Evolutionary conservation across 2,888 invertebrate species (phyloP).

Genomic region (Alsophila aescularia): DNA sequence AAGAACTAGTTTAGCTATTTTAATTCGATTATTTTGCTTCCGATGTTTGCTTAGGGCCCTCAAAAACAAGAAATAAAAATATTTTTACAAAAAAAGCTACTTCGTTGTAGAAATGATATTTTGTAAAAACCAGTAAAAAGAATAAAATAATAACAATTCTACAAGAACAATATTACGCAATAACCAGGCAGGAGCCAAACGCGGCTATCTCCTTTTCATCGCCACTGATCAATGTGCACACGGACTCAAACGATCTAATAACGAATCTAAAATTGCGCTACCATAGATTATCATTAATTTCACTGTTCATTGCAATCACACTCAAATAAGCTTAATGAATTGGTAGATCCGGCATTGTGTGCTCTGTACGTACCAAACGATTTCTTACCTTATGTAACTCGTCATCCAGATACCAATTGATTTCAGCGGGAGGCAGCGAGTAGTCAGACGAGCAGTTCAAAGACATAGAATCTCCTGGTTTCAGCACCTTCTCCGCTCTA

Average conservation of each 20-base stretch:
- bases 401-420: conserved; percentile 79
- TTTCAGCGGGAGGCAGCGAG: conserved; percentile 76
- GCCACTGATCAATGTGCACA: conserved; percentile 25
- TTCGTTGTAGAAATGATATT: too few species aligned
- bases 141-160: too few species aligned
- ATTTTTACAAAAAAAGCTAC: too few species aligned
- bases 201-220: conserved; percentile 27
- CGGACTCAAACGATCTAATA: conserved; percentile 25
- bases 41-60: too few species aligned
- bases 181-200: conserved; percentile 25
- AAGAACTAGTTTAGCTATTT: too few species aligned
- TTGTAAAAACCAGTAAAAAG: too few species aligned
- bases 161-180: conserved; percentile 4
- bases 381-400: conserved; percentile 79
- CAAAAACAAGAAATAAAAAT: too few species aligned
- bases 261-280: conserved; percentile 41
- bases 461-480: conserved; percentile 75
- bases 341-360: conserved; percentile 8
- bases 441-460: conserved; percentile 78
- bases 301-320: conserved; percentile 30
- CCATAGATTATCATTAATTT: conserved; percentile 34
- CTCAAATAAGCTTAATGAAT: conserved; percentile 39
- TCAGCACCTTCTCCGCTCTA: conserved; percentile 73
- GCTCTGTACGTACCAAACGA: conserved; percentile 50
- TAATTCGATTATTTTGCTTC: too few species aligned